Conservation (phyloP, 2,888 invertebrate species). For the Exocentrus adspersus region DNA sequence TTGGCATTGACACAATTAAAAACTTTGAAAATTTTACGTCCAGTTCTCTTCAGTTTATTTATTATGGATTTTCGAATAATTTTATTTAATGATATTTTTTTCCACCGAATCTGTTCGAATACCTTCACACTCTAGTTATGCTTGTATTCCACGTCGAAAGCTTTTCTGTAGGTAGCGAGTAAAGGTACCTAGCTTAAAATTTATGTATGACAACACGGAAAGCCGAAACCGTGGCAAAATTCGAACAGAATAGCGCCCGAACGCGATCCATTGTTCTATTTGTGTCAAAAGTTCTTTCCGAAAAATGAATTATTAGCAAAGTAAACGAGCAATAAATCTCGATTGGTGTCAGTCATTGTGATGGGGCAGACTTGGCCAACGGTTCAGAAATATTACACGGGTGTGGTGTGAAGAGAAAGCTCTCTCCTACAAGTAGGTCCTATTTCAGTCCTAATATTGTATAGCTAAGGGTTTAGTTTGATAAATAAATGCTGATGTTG, state of each 20-base stretch:
- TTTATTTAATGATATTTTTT: no score
- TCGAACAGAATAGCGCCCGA: conserved; percentile 47
- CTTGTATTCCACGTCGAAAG: neutral
- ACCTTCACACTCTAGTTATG: no score
- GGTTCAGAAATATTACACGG: conserved; percentile 19
- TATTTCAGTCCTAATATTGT: no score
- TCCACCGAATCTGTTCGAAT: no score
- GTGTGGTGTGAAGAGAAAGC: conserved; percentile 17
- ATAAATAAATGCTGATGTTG: no score
- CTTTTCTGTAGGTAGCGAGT: conserved; percentile 1
- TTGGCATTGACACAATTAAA: no score
- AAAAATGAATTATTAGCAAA: conserved; percentile 65
- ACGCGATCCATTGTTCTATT: conserved; percentile 61
- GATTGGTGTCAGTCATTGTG: conserved; percentile 63
- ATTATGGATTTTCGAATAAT: no score
- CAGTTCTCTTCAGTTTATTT: no score
- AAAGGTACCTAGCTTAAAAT: conserved; percentile 24
- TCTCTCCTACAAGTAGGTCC: no score
- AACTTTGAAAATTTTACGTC: no score
- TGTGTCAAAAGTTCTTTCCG: conserved; percentile 60
- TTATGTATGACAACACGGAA: conserved; percentile 33
- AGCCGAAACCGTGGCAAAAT: conserved; percentile 44
- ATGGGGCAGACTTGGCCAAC: conserved; percentile 17
- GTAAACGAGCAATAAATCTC: conserved; percentile 64
- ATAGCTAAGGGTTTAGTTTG: no score